Percentiles rank a stretch among this genome's conserved stretches.
These are phyloP conservation scores for Dendropsophus ebraccatus DNA, from an alignment of 2,113 vertebrate species.

Conservation along the genomic window DNA sequence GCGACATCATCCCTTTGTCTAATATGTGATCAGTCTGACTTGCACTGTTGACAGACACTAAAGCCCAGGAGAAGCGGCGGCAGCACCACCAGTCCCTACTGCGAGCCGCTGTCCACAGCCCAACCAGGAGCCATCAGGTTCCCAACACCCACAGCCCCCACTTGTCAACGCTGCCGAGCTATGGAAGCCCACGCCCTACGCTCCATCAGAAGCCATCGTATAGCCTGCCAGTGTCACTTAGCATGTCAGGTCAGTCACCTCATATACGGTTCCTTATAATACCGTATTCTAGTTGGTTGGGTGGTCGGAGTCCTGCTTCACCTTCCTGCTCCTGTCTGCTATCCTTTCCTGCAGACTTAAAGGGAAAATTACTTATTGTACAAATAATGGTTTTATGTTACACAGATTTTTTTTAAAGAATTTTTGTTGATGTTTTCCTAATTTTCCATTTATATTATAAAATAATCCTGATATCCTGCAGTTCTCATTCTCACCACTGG, in stretches of 20 bases:
- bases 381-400: too few relatives aligned
- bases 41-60: slow-evolving; percentile 73
- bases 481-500: too few relatives aligned
- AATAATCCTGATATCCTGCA: too few relatives aligned
- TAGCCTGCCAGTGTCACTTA: slow-evolving; percentile 76
- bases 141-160: slow-evolving; percentile 66
- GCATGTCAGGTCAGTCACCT: slow-evolving; percentile 87
- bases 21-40: not conserved
- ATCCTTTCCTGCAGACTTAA: too few relatives aligned
- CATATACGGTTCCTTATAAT: too few relatives aligned
- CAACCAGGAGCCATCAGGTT: slow-evolving; percentile 70
- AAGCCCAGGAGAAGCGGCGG: slow-evolving; percentile 83
- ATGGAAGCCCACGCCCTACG: slow-evolving; percentile 67
- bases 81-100: slow-evolving; percentile 77
- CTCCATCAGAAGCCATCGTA: slow-evolving; percentile 67
- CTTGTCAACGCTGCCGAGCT: slow-evolving; percentile 51
- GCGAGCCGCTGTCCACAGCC: slow-evolving; percentile 68
- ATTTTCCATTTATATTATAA: too few relatives aligned
- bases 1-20: not conserved
- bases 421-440: too few relatives aligned
- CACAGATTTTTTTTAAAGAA: too few relatives aligned
- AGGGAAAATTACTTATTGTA: too few relatives aligned
- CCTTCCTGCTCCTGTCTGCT: too few relatives aligned
- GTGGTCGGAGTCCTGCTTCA: too few relatives aligned
- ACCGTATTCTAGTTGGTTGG: too few relatives aligned